Conservation (phyloP, 2,113 vertebrate genomes). For the Percopsis transmontana region DNA sequence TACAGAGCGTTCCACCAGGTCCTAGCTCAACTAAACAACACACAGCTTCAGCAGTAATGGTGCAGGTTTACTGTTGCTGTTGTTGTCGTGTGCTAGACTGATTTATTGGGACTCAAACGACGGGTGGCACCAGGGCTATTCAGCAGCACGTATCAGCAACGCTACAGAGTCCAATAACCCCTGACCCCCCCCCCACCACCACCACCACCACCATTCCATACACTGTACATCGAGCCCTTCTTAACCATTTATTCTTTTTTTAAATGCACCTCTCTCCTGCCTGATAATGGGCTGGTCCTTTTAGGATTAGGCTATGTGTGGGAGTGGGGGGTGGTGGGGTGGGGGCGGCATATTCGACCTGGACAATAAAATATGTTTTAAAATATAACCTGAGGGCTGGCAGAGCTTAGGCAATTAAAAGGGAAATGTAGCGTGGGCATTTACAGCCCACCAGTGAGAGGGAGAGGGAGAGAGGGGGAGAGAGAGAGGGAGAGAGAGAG, state of each 20-base stretch:
- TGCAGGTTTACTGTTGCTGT: conserved; percentile 65
- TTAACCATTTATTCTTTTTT: conserved; percentile 61
- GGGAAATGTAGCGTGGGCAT: conserved; percentile 62
- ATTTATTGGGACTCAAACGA: conserved; percentile 66
- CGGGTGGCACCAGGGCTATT: conserved; percentile 66
- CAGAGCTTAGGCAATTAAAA: conserved; percentile 66
- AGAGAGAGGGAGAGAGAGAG: background rate
- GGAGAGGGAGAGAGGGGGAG: background rate
- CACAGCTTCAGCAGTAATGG: conserved; percentile 40
- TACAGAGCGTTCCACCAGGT: conserved; percentile 21
- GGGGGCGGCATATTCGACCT: conserved; percentile 33
- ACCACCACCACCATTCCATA: conserved; percentile 59
- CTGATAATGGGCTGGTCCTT: conserved; percentile 67
- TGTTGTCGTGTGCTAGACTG: conserved; percentile 55
- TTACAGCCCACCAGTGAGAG: conserved; percentile 45
- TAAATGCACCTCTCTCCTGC: conserved; percentile 52
- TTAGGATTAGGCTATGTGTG: background rate
- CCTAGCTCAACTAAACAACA: conserved; percentile 47
- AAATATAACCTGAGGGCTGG: conserved; percentile 55
- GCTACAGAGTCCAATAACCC: conserved; percentile 67
- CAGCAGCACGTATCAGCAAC: conserved; percentile 59
- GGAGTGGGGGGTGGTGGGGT: background rate
- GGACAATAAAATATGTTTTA: conserved; percentile 67
- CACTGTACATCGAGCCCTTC: conserved; percentile 58
- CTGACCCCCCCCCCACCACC: too few relatives aligned